Conservation (phyloP, 2,113 vertebrate species). For the Noctilio leporinus region DNA sequence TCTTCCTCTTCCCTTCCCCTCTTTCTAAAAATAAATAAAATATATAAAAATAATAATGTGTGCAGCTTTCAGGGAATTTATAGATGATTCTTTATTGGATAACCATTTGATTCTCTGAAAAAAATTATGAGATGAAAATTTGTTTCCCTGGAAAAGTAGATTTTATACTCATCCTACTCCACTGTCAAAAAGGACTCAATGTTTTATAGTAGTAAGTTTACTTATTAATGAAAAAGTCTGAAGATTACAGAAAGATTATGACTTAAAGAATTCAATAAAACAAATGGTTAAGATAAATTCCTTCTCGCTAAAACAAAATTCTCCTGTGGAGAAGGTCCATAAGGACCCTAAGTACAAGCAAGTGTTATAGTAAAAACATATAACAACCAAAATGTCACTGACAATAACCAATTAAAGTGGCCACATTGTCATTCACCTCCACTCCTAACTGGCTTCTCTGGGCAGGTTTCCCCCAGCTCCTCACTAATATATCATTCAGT, state of each 20-base stretch:
- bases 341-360: neutral
- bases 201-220: slow-evolving; percentile 12
- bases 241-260: slow-evolving; percentile 41
- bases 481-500: neutral
- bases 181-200: neutral
- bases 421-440: neutral
- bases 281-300: neutral
- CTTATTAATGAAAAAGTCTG: neutral
- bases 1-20: no score
- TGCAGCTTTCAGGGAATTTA: neutral
- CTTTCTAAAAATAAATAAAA: no score
- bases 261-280: slow-evolving; percentile 7
- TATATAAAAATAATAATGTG: no score
- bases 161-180: neutral
- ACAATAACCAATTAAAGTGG: neutral
- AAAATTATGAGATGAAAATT: neutral
- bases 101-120: neutral
- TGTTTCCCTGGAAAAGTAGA: neutral
- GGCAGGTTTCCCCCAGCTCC: neutral
- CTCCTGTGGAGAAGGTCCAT: slow-evolving; percentile 2
- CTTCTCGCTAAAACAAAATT: slow-evolving; percentile 35
- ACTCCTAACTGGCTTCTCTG: neutral
- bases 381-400: neutral
- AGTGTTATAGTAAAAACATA: neutral
- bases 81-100: neutral